These are phyloP conservation scores for Panagrolaimus sp. DNA, from an alignment of 1,140 invertebrate genomes.

Conservation along the genomic window DNA sequence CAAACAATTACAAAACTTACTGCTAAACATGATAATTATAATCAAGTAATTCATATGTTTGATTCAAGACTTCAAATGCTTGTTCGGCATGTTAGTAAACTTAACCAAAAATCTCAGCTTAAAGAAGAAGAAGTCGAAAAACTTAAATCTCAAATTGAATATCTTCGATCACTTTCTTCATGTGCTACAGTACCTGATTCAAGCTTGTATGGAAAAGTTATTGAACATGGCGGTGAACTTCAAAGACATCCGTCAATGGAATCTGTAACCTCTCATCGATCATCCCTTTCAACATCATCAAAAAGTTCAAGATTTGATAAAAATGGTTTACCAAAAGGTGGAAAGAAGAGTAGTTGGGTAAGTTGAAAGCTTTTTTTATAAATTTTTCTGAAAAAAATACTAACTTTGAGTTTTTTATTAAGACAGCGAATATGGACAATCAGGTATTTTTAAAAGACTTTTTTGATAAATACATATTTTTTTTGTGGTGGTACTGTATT, in stretches of 20 bases:
- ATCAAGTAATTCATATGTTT: constrained; percentile 37
- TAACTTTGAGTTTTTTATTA: constrained; percentile 19
- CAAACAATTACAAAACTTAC: constrained; percentile 24
- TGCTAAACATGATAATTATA: constrained; percentile 36
- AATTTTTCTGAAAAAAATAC: neutral
- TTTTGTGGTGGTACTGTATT: neutral
- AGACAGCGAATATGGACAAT: constrained; percentile 40
- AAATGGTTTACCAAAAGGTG: neutral
- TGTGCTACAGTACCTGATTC: constrained; percentile 8
- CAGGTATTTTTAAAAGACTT: constrained; percentile 31
- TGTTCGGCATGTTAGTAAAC: constrained; percentile 18
- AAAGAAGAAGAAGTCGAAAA: constrained; percentile 38
- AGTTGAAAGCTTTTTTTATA: constrained; percentile 18
- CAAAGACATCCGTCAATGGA: constrained; percentile 33
- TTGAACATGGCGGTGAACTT: constrained; percentile 22
- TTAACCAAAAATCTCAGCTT: constrained; percentile 11
- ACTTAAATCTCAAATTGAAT: constrained; percentile 38
- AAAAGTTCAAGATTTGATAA: constrained; percentile 18
- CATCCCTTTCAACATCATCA: neutral
- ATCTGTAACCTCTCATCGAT: constrained; percentile 31
- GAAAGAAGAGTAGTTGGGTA: constrained; percentile 40
- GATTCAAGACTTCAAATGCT: constrained; percentile 36
- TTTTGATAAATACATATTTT: too few species aligned
- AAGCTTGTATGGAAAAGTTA: neutral
- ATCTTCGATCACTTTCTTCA: constrained; percentile 33